These are phyloP conservation scores for Hephaestus fuliginosus DNA, from an alignment of 2,797 vertebrate species.

Conservation along the genomic window DNA sequence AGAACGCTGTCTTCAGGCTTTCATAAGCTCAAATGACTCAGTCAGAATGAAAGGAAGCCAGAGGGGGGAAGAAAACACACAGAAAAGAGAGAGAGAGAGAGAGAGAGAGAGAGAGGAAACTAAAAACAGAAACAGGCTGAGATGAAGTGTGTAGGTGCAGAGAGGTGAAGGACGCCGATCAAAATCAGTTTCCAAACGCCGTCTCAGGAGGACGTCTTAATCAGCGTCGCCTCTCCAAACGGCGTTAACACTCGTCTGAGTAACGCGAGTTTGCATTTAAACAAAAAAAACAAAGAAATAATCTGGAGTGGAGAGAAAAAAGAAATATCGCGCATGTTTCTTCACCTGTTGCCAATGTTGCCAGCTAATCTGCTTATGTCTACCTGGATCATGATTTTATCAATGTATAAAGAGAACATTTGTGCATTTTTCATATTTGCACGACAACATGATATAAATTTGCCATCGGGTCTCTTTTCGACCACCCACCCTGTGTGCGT, in stretches of 20 bases:
- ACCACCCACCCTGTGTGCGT: background rate
- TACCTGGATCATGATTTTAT: background rate
- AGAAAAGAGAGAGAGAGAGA: too few species aligned
- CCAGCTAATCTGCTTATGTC: background rate
- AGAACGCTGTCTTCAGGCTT: slow-evolving; percentile 48
- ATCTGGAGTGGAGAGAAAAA: background rate
- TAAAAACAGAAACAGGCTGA: slow-evolving; percentile 17
- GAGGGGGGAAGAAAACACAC: slow-evolving; percentile 11
- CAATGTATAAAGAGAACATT: background rate
- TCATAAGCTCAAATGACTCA: slow-evolving; percentile 62
- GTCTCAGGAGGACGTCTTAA: background rate
- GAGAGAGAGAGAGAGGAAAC: slow-evolving; percentile 14
- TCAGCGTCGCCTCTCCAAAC: background rate
- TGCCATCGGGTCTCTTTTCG: background rate
- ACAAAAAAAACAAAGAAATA: background rate
- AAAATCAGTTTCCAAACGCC: slow-evolving; percentile 6
- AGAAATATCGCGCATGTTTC: background rate
- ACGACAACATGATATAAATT: too few species aligned
- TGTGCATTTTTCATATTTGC: background rate
- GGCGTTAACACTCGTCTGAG: background rate
- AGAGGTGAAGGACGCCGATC: slow-evolving; percentile 34
- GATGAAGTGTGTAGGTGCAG: slow-evolving; percentile 14
- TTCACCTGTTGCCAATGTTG: too few species aligned
- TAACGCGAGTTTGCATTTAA: background rate
- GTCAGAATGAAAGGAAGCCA: slow-evolving; percentile 26